phyloP scores from a whole-genome alignment of 2,888 invertebrate genomes.

The Hydriomena furcata region DNA sequence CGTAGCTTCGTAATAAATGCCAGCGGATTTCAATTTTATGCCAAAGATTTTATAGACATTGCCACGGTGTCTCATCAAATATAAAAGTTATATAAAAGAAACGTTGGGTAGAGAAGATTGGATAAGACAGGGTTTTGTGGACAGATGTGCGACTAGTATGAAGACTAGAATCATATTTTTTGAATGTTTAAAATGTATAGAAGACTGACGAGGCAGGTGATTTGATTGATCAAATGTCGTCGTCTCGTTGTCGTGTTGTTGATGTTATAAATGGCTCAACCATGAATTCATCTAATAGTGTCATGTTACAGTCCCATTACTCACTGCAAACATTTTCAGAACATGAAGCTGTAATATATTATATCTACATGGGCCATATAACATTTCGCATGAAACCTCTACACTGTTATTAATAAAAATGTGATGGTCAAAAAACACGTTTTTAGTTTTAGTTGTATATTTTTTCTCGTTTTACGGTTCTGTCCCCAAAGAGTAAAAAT shows the following conservation, averaged over 20 bases:
- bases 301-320: slow-evolving; percentile 65
- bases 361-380: slow-evolving; percentile 39
- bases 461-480: no score
- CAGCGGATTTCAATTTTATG: no score
- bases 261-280: slow-evolving; percentile 34
- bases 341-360: slow-evolving; percentile 53
- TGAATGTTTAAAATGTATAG: no score
- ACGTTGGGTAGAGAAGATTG: no score
- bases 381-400: slow-evolving; percentile 24
- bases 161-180: no score
- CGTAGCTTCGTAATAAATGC: no score
- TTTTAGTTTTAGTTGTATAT: background rate
- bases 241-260: slow-evolving; percentile 41
- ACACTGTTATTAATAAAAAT: slow-evolving; percentile 4
- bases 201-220: slow-evolving; percentile 1
- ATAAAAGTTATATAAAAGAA: no score
- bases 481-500: no score
- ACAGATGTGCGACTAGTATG: no score
- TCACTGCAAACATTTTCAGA: slow-evolving; percentile 64
- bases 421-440: background rate
- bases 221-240: slow-evolving; percentile 14
- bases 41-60: no score
- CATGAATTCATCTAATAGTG: slow-evolving; percentile 58
- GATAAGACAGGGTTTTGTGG: no score
- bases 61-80: no score